Conservation (phyloP, 2,797 vertebrate genomes). For the Ara ararauna region DNA sequence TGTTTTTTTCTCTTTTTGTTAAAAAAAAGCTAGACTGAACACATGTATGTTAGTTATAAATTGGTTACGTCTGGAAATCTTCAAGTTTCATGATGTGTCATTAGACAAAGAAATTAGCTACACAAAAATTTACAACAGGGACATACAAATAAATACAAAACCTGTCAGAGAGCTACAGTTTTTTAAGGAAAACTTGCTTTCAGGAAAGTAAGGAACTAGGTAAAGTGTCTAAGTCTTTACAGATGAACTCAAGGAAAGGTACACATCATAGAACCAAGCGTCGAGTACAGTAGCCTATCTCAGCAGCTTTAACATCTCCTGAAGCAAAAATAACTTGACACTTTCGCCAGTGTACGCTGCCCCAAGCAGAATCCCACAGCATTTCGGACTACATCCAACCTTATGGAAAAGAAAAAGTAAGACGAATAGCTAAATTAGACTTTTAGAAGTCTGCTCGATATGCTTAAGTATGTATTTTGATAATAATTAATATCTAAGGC, state of each 20-base stretch:
- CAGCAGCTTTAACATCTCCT: conserved; percentile 77
- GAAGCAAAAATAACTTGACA: conserved; percentile 60
- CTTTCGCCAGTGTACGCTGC: conserved; percentile 54
- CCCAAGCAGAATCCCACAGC: conserved; percentile 56
- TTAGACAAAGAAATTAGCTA: conserved; percentile 64
- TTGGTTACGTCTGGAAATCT: conserved; percentile 68
- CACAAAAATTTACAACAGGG: conserved; percentile 71
- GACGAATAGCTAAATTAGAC: neutral
- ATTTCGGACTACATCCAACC: conserved; percentile 40
- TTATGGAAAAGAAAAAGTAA: conserved; percentile 29
- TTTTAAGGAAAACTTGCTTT: conserved; percentile 46
- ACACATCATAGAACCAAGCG: conserved; percentile 48
- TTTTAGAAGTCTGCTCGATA: neutral
- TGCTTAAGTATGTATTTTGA: neutral
- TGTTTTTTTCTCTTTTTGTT: neutral
- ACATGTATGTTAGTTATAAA: conserved; percentile 67
- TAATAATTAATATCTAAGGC: neutral
- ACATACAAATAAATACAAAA: conserved; percentile 83
- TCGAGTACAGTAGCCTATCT: conserved; percentile 70
- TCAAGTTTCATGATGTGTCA: conserved; percentile 81
- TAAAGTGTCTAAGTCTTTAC: conserved; percentile 71
- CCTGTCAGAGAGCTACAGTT: conserved; percentile 64
- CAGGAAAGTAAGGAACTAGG: conserved; percentile 63
- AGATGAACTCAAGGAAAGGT: conserved; percentile 45
- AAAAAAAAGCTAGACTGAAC: conserved; percentile 52